These are phyloP conservation scores for Ammodytes marinus DNA, from an alignment of 2,113 vertebrate genomes.

Conservation along the genomic window DNA sequence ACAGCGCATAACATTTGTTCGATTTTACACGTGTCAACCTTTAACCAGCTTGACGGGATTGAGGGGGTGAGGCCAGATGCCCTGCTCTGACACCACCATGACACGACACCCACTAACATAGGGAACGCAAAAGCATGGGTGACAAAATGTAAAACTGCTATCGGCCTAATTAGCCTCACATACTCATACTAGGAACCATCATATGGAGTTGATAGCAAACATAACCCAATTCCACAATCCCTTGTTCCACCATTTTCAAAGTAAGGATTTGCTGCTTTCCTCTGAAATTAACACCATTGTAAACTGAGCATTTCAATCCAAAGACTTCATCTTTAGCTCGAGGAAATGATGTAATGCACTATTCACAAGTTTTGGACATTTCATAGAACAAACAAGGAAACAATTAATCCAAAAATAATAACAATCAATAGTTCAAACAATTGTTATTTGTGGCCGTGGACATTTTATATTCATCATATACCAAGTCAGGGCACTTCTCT, in stretches of 20 bases:
- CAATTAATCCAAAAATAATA: not conserved
- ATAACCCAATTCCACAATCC: not conserved
- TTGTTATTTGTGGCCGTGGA: not conserved
- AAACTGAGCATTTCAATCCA: not conserved
- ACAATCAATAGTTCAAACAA: not conserved
- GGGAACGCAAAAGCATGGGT: not conserved
- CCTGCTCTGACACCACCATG: constrained; percentile 6
- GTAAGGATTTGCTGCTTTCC: not conserved
- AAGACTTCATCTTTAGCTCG: no score
- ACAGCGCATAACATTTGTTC: not conserved
- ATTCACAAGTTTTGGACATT: not conserved
- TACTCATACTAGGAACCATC: not conserved
- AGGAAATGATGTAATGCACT: no score
- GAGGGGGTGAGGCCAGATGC: constrained; percentile 25
- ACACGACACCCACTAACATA: constrained; percentile 12
- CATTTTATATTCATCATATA: not conserved
- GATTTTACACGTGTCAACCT: constrained; percentile 18
- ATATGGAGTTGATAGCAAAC: not conserved
- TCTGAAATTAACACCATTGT: no score
- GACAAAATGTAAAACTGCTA: not conserved
- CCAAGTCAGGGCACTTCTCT: constrained; percentile 3
- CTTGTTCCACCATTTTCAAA: not conserved
- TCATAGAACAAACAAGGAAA: not conserved
- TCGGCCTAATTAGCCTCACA: not conserved
- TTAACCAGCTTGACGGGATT: constrained; percentile 10